These are phyloP conservation scores for Elephas maximus DNA, from an alignment of 2,113 vertebrate species.

Conservation along the genomic window DNA sequence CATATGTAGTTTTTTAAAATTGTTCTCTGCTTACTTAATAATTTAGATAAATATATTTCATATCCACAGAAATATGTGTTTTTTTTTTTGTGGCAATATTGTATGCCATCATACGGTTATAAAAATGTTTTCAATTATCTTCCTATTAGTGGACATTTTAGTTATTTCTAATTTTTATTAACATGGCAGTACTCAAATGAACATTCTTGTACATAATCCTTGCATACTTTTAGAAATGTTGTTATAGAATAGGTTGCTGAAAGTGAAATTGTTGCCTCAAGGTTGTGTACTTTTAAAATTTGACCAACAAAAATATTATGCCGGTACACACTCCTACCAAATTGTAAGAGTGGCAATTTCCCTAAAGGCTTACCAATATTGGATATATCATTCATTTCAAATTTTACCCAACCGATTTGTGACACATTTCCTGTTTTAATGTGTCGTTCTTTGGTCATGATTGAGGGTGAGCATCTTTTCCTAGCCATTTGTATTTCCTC, in stretches of 20 bases:
- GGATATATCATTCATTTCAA: too few species aligned
- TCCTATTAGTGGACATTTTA: neutral
- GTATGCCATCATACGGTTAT: neutral
- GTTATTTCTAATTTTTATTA: neutral
- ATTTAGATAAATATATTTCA: neutral
- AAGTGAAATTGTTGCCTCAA: neutral
- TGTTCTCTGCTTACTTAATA: neutral
- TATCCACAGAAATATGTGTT: neutral
- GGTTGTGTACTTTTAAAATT: too few species aligned
- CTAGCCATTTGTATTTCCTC: neutral
- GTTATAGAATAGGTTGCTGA: neutral
- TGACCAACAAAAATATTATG: neutral
- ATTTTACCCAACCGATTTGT: neutral
- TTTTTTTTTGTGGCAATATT: neutral
- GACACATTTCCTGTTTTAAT: neutral
- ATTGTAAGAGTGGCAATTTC: too few species aligned
- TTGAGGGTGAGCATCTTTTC: neutral
- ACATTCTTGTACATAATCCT: neutral
- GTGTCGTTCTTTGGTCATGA: neutral
- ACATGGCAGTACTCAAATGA: neutral
- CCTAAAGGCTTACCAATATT: neutral
- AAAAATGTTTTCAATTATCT: neutral
- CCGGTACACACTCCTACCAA: neutral
- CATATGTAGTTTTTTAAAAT: neutral
- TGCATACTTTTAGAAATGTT: accelerated